A percentile compares a stretch with the other conserved stretches of the same genome.
phyloP scores from a whole-genome alignment of 1,140 invertebrate species.

The Dolichoris vasculosae region DNA sequence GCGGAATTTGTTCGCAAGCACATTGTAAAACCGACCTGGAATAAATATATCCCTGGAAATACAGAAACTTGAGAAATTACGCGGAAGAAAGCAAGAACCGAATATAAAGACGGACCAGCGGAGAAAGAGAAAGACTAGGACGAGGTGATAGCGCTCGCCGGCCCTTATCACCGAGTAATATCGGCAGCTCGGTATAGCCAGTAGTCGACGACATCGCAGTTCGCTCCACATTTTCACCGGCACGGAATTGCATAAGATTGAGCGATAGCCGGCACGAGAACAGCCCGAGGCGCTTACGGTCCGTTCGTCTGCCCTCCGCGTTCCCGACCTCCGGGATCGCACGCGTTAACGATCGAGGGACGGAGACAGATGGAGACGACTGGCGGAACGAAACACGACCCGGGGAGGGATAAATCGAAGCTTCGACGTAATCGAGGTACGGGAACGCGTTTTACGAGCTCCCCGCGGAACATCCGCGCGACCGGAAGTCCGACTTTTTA shows the following conservation, averaged over 20 bases:
- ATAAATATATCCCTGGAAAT: background rate
- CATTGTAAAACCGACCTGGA: no score
- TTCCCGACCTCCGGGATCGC: conserved; percentile 9
- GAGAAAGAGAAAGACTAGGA: background rate
- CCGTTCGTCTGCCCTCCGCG: background rate
- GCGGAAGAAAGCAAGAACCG: no score
- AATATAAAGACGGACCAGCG: no score
- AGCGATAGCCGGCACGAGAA: conserved; percentile 62
- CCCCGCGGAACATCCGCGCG: background rate
- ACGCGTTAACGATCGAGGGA: conserved; percentile 32
- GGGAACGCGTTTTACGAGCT: background rate
- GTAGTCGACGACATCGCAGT: conserved; percentile 46
- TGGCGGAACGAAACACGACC: background rate
- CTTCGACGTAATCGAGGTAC: conserved; percentile 22
- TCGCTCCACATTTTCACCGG: conserved; percentile 59
- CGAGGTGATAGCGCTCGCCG: conserved; percentile 35
- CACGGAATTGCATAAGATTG: conserved; percentile 60
- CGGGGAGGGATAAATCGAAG: background rate
- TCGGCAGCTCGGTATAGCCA: conserved; percentile 45
- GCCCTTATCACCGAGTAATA: conserved; percentile 58
- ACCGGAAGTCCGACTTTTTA: background rate
- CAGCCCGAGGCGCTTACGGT: no score
- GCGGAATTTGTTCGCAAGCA: no score
- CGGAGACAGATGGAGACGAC: background rate
- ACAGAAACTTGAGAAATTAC: background rate